phyloP scores from a whole-genome alignment of 2,797 vertebrate species.

The Clarias laeviceps region DNA sequence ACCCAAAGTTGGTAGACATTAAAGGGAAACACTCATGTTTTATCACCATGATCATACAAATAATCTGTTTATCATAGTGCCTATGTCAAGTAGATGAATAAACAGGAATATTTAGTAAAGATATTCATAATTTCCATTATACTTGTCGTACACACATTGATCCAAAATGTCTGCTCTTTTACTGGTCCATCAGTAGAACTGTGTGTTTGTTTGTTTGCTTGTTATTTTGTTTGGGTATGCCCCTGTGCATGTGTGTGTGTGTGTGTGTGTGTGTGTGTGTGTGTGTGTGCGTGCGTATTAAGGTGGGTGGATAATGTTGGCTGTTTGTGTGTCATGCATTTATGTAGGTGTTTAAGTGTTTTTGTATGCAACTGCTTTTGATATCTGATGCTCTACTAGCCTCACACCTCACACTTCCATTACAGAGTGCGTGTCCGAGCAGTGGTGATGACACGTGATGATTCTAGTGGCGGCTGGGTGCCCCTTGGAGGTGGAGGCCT shows the following conservation, averaged over 20 bases:
- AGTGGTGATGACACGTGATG: constrained; percentile 94
- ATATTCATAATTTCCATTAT: neutral
- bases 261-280: constrained; percentile 20
- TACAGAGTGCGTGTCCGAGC: constrained; percentile 91
- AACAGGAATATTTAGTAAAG: neutral
- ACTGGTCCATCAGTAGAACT: neutral
- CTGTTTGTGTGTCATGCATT: neutral
- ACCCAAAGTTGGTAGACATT: neutral
- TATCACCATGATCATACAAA: neutral
- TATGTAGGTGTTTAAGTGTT: constrained; percentile 9
- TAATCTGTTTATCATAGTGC: neutral
- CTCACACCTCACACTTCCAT: constrained; percentile 51
- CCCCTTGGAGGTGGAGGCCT: constrained; percentile 88
- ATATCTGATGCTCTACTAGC: constrained; percentile 25
- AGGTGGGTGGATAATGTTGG: constrained; percentile 5
- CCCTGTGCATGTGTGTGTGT: neutral
- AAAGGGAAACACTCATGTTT: neutral
- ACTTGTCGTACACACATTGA: neutral
- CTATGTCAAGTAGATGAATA: neutral
- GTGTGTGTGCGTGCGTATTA: neutral
- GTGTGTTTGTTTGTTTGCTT: neutral
- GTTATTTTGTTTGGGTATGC: neutral
- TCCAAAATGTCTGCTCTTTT: constrained; percentile 1
- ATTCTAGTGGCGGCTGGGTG: constrained; percentile 94
- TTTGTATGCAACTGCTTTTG: constrained; percentile 3